Percentiles rank a stretch among this genome's conserved stretches.
Evolutionary conservation across 2,797 vertebrate genomes (phyloP).

Genomic region (Poecilia wingei): DNA sequence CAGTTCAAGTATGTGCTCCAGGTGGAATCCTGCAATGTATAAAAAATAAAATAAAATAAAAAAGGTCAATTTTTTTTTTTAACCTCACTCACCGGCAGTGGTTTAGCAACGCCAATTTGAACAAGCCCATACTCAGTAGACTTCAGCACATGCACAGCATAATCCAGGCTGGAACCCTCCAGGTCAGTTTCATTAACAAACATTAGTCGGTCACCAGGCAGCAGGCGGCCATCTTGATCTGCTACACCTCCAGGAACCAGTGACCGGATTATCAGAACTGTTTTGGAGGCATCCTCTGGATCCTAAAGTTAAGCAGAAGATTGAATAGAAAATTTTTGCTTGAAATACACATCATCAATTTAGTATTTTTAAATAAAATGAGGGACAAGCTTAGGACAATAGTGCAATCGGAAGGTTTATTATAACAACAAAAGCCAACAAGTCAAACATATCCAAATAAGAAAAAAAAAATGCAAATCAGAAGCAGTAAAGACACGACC

Average conservation of each 20-base stretch:
- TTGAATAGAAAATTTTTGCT: neutral
- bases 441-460: neutral
- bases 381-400: neutral
- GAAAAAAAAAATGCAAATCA: neutral
- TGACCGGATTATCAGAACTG: constrained; percentile 94
- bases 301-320: constrained; percentile 78
- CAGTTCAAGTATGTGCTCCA: neutral
- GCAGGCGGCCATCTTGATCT: constrained; percentile 88
- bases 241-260: constrained; percentile 91
- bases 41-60: neutral
- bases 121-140: constrained; percentile 86
- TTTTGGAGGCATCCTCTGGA: constrained; percentile 89
- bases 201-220: constrained; percentile 94
- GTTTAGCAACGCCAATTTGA: constrained; percentile 91
- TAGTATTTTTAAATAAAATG: neutral
- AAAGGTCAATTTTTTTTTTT: too few relatives aligned
- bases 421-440: constrained; percentile 9
- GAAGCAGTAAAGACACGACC: neutral
- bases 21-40: neutral
- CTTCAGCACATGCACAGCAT: constrained; percentile 92
- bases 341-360: neutral
- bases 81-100: constrained; percentile 85
- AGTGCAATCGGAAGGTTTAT: neutral
- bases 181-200: constrained; percentile 90
- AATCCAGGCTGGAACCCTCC: constrained; percentile 89